A percentile compares a stretch with the other conserved stretches of the same genome.
These are phyloP conservation scores for Monopterus albus DNA, from an alignment of 2,113 vertebrate genomes.

Conservation along the genomic window DNA sequence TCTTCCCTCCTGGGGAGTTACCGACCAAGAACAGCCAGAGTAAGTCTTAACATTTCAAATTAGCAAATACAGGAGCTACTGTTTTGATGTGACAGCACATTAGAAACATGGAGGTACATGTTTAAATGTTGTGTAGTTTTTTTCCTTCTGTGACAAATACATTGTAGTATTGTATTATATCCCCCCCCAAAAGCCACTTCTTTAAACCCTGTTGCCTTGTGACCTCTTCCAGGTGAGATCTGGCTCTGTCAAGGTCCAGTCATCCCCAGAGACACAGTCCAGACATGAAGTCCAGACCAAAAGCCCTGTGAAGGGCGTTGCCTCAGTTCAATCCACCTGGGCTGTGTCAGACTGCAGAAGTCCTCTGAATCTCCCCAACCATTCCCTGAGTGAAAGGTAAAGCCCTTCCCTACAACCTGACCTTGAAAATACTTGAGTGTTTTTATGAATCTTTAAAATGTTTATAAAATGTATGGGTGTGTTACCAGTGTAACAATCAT, in stretches of 20 bases:
- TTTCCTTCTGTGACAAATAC: no score
- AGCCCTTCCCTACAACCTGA: not conserved
- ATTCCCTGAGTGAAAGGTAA: constrained; percentile 92
- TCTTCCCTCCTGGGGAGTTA: constrained; percentile 81
- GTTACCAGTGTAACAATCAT: not conserved
- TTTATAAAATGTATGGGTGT: not conserved
- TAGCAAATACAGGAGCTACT: no score
- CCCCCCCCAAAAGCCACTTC: no score
- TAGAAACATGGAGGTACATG: no score
- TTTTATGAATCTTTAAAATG: not conserved
- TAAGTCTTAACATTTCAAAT: constrained; percentile 68
- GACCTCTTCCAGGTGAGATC: constrained; percentile 72
- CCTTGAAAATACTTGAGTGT: constrained; percentile 2
- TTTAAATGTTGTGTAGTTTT: no score
- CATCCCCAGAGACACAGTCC: constrained; percentile 64
- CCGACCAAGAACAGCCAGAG: constrained; percentile 80
- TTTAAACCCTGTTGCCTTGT: constrained; percentile 1
- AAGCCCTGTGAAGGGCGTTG: constrained; percentile 49
- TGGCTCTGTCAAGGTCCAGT: constrained; percentile 61
- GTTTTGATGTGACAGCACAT: no score
- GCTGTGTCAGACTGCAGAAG: constrained; percentile 63
- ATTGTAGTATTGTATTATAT: no score
- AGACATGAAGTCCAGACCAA: constrained; percentile 48
- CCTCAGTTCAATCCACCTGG: constrained; percentile 65
- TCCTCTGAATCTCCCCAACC: constrained; percentile 79